Evolutionary conservation across 2,113 vertebrate genomes (phyloP), one percentile per base, ranked within the genome.

Genomic region (Hippocampus comes): DNA sequence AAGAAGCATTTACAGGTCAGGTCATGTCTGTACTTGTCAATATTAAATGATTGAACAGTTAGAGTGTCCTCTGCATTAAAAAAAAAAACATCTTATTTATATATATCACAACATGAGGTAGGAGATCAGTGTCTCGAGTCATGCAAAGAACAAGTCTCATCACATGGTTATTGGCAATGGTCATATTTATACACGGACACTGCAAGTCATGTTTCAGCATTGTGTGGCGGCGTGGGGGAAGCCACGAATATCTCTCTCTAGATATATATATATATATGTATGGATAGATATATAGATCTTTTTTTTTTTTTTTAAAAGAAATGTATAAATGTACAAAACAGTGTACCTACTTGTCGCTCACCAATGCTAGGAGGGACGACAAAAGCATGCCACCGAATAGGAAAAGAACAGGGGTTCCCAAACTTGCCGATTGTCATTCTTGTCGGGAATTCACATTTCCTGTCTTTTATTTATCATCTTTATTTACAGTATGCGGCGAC

Each of bases 81-180:
- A 89, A 92, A 93, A 92, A 91, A 43, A 23, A 25, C 9, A 23
- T 66, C 17, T 48, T 66, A 46, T 65, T 46, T 66, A 66, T 66
- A 66, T 89, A 89, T 93, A 92, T 93, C 91, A 93, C 91, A 93
- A 93, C 92, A 92, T 93, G 93, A 93, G 93, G 93, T 93, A 93
- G 92, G 91, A 92, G 91, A 91, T 89, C 91, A 91, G 89, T 87
- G 89, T 91, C 90, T 91, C 87, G 72, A 89, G 91, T 91, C 93
- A 93, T 93, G 92, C 92, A 91, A 66, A 92, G 89, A 92, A 90
- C 87, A 87, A 90, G 90, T 90, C 85, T 91, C 88, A 88, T 90
- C 89, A 93, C 91, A 90, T 90, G 87, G 89, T 89, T 90, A 91
- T 89, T 93, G 92, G 91, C 91, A 93, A 87, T 87, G 88, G 79